Evolutionary conservation across 2,797 vertebrate genomes (phyloP), one percentile per base, ranked within the genome.

Genomic region (Lateolabrax maculatus): DNA sequence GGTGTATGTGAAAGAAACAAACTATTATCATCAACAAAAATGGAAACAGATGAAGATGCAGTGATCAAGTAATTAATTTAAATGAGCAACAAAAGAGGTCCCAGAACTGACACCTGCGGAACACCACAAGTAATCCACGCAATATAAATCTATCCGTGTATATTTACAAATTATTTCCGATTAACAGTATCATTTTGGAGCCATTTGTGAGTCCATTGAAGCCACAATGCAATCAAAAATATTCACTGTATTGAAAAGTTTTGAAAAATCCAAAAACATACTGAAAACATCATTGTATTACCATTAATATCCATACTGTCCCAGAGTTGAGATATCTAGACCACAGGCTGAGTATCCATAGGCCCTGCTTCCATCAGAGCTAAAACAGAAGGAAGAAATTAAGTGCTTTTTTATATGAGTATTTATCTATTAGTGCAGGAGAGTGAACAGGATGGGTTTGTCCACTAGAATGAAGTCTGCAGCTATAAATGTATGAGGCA

Each of bases 401-500:
- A 51, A 60, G 41, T 53, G 4, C 5, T 55, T 67, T 72, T 77
- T 63, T 70, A 48, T 49, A 58, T 58, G 5, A 61, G 9, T 27
- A 37, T 86, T 41, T 56, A 75, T 87, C 48, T 84, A 64, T 79
- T 61, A 69, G 65, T 57, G 68, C 31, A 4, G 6, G 2, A 52
- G 48, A 64, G 52, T 67, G 61, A 62, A 68, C 48, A 52, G 36
- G 41, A 29, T 65, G 72, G 56, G 27, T 84, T 83, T 73, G 79
- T 84, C 49, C 41, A 71, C 53, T 63, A 75, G 74, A 85, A 70
- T 74, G 18, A 74, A 77, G 67, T 79, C 39, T 84, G 79, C 53
- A n/a, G 49, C 67, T 73, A 77, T 84, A 82, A 91, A 87, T 80
- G 79, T 69, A 79, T 69, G 49, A 83, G 27, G 41, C 81, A 43